phyloP scores from a whole-genome alignment of 2,888 invertebrate species.

The Podabrus alpinus region DNA sequence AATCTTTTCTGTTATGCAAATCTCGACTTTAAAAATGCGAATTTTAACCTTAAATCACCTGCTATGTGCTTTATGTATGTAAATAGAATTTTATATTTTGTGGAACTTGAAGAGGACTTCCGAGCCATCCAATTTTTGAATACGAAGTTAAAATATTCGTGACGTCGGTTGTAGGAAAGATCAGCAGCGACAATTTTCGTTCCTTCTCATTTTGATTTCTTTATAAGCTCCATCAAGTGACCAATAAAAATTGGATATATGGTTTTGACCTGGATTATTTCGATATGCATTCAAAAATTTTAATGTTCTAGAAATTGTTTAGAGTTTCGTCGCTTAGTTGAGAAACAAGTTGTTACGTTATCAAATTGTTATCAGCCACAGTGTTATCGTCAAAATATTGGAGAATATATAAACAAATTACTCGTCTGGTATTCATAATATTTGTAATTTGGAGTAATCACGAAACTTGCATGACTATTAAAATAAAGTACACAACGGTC shows the following conservation, averaged over 20 bases:
- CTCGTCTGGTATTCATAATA: background rate
- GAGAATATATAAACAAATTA: background rate
- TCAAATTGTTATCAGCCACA: background rate
- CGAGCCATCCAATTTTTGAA: background rate
- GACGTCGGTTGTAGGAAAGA: background rate
- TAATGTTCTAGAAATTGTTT: background rate
- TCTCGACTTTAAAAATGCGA: background rate
- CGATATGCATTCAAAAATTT: background rate
- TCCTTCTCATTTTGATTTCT: background rate
- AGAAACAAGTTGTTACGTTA: background rate
- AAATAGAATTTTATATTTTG: background rate
- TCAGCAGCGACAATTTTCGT: background rate
- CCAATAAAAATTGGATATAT: background rate
- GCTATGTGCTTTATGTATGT: background rate
- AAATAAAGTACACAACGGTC: background rate
- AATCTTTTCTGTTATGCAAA: background rate
- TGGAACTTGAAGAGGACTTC: background rate
- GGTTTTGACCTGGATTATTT: background rate
- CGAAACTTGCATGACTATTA: background rate
- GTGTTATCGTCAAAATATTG: background rate
- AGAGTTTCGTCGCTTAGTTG: too few species aligned
- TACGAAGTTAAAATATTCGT: background rate
- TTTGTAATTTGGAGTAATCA: background rate
- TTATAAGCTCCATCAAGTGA: background rate
- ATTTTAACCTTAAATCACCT: background rate